Conservation (phyloP, 2,888 invertebrate species). For the Pasiphila rectangulata region DNA sequence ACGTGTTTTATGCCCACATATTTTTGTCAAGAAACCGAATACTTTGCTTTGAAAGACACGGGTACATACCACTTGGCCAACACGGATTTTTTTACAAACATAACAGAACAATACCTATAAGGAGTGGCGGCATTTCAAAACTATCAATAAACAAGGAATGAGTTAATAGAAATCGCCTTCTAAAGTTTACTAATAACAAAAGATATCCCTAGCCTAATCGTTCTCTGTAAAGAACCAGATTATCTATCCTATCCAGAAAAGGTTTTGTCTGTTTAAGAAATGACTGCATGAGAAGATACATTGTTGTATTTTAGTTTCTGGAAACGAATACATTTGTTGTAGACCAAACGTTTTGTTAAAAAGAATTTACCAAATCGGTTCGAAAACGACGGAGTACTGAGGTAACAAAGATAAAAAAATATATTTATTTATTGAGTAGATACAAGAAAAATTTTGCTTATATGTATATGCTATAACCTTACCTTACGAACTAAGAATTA, state of each 20-base stretch:
- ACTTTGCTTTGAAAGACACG: too few relatives aligned
- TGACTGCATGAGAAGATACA: slow-evolving; percentile 23
- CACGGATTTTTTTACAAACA: too few relatives aligned
- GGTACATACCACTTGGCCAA: background rate
- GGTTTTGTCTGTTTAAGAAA: slow-evolving; percentile 33
- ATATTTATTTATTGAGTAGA: too few relatives aligned
- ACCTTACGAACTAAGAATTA: too few relatives aligned
- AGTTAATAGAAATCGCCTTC: slow-evolving; percentile 40
- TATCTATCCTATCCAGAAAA: slow-evolving; percentile 40
- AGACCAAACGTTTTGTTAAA: background rate
- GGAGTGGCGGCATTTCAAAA: slow-evolving; percentile 22
- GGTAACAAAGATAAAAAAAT: too few relatives aligned
- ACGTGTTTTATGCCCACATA: too few relatives aligned
- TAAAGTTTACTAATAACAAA: slow-evolving; percentile 43
- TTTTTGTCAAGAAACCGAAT: too few relatives aligned
- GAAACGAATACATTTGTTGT: slow-evolving; percentile 10
- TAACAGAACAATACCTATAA: too few relatives aligned
- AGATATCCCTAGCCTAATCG: slow-evolving; percentile 33
- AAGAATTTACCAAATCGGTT: too few relatives aligned
- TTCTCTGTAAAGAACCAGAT: slow-evolving; percentile 48
- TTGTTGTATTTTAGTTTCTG: slow-evolving; percentile 27
- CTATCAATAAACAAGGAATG: slow-evolving; percentile 22
- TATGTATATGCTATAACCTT: too few relatives aligned
- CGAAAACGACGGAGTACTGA: too few relatives aligned
- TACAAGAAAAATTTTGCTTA: too few relatives aligned